Conservation (phyloP, 1,140 invertebrate species). For the Thalassaphorura encarpata region DNA sequence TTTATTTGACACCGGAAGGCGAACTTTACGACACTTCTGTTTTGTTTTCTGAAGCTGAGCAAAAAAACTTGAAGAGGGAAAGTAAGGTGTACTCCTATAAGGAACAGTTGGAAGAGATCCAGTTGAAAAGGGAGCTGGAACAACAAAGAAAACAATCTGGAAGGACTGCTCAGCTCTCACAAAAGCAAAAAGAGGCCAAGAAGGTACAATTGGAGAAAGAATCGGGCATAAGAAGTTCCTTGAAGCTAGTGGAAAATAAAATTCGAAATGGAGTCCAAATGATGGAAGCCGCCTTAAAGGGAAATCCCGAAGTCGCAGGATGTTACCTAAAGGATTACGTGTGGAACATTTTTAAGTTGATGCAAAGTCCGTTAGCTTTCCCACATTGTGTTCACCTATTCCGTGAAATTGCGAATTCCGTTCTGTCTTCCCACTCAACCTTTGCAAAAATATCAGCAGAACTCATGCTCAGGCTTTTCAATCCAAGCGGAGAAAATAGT, state of each 20-base stretch:
- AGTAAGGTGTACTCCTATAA: constrained; percentile 96
- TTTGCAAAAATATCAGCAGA: background rate
- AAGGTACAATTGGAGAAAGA: constrained; percentile 81
- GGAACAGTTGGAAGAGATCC: constrained; percentile 90
- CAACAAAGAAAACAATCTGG: constrained; percentile 73
- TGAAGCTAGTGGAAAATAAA: constrained; percentile 47
- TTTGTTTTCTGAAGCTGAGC: constrained; percentile 50
- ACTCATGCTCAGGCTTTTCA: constrained; percentile 12
- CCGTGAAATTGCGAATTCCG: constrained; percentile 44
- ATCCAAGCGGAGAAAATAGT: constrained; percentile 53
- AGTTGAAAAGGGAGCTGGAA: constrained; percentile 81
- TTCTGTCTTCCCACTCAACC: constrained; percentile 36
- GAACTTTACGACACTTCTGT: constrained; percentile 84
- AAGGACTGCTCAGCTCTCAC: constrained; percentile 56
- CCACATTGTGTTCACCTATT: constrained; percentile 52
- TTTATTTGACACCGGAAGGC: constrained; percentile 76
- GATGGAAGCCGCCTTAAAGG: constrained; percentile 49
- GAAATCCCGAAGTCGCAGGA: constrained; percentile 52
- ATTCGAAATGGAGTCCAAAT: constrained; percentile 53
- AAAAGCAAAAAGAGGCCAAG: constrained; percentile 87
- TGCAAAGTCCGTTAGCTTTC: constrained; percentile 59
- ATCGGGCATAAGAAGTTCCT: constrained; percentile 53
- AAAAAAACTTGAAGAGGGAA: constrained; percentile 82
- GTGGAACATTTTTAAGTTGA: constrained; percentile 48
- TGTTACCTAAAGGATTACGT: constrained; percentile 53